A percentile compares a stretch with the other conserved stretches of the same genome.
Evolutionary conservation across 1,140 invertebrate genomes (phyloP).

Genomic region (Pemphigus obesinymphae): DNA sequence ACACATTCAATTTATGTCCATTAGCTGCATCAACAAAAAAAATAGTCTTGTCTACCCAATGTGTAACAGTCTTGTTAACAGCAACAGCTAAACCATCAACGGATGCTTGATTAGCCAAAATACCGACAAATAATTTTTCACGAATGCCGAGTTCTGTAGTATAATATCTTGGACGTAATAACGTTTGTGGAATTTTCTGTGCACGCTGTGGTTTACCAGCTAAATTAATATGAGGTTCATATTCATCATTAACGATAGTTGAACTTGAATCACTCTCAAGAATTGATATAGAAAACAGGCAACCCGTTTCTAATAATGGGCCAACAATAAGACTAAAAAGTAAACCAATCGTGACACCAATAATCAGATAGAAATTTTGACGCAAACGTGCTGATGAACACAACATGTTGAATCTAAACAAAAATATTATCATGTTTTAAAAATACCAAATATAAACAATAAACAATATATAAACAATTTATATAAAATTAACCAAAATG

Average conservation of each 20-base stretch:
- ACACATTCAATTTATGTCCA: conserved; percentile 62
- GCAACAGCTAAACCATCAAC: conserved; percentile 67
- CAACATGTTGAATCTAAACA: conserved; percentile 21
- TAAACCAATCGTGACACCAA: conserved; percentile 43
- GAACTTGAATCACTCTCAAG: conserved; percentile 40
- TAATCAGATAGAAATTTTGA: conserved; percentile 42
- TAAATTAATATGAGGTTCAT: conserved; percentile 57
- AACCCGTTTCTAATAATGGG: conserved; percentile 39
- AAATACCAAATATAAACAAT: not conserved
- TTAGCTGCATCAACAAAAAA: conserved; percentile 69
- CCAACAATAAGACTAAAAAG: conserved; percentile 38
- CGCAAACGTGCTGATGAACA: conserved; percentile 37
- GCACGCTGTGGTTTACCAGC: conserved; percentile 55
- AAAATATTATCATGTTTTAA: not conserved
- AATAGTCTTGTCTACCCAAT: conserved; percentile 71
- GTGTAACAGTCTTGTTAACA: conserved; percentile 73
- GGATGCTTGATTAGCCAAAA: conserved; percentile 68
- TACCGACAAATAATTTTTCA: conserved; percentile 81
- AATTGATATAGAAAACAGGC: conserved; percentile 40
- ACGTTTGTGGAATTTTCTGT: conserved; percentile 53
- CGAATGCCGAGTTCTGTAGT: conserved; percentile 86
- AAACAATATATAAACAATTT: not conserved
- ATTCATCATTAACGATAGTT: conserved; percentile 51
- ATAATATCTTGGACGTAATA: conserved; percentile 81
- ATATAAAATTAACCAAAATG: not conserved